Evolutionary conservation across 2,888 invertebrate genomes (phyloP).

Genomic region (Thecophora atra): DNA sequence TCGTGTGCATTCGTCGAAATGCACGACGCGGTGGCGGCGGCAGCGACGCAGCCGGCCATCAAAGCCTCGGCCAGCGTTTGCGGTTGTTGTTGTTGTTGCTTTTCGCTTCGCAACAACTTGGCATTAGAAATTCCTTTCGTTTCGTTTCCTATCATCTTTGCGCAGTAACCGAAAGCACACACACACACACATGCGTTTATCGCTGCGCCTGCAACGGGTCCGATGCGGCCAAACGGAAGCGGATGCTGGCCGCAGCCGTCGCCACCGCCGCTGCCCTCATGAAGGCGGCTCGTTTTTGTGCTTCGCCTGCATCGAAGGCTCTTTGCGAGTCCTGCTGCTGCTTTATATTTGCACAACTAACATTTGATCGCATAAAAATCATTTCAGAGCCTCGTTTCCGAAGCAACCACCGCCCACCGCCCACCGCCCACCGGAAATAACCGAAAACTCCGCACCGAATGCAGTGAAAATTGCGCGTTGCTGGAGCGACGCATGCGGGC

Average conservation of each 20-base stretch:
- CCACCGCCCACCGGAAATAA: constrained; percentile 40
- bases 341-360: constrained; percentile 36
- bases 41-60: neutral
- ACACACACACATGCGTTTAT: neutral
- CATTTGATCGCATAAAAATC: constrained; percentile 54
- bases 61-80: neutral
- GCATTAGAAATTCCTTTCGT: constrained; percentile 33
- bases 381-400: constrained; percentile 38
- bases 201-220: neutral
- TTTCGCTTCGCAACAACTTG: constrained; percentile 11
- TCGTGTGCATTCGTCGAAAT: neutral
- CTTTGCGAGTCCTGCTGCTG: constrained; percentile 17
- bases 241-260: constrained; percentile 46
- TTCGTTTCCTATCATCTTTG: constrained; percentile 11
- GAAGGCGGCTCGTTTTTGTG: neutral
- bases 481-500: constrained; percentile 18
- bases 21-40: neutral
- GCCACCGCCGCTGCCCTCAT: constrained; percentile 45
- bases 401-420: constrained; percentile 4
- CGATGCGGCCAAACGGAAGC: constrained; percentile 33
- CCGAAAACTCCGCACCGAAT: constrained; percentile 25
- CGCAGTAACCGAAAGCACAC: neutral
- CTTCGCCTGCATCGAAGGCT: neutral
- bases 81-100: constrained; percentile 29
- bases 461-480: constrained; percentile 31